A percentile compares a stretch with the other conserved stretches of the same genome.
These are phyloP conservation scores for Sepiola atlantica DNA, from an alignment of 2,888 invertebrate genomes.

Conservation along the genomic window DNA sequence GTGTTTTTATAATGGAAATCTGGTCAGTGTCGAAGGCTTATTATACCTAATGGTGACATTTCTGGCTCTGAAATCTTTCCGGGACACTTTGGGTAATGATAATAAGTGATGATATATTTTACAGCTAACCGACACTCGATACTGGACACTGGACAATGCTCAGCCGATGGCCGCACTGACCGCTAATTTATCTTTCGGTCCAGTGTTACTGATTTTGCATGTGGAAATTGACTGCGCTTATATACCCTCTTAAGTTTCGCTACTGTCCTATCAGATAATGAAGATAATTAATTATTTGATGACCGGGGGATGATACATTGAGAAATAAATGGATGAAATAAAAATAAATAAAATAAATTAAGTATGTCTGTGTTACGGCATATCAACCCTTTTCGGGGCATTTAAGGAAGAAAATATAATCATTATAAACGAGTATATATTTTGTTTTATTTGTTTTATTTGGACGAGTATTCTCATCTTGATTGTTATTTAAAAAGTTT, in stretches of 20 bases:
- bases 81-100: not conserved
- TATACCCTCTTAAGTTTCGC: not conserved
- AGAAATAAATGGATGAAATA: too few relatives aligned
- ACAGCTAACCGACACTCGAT: not conserved
- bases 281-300: not conserved
- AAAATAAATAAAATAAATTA: too few relatives aligned
- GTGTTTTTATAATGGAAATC: not conserved
- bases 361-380: too few relatives aligned
- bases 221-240: not conserved
- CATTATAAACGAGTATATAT: too few relatives aligned
- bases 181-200: not conserved
- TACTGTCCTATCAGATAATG: not conserved
- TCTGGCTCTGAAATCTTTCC: not conserved
- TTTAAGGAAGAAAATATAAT: too few relatives aligned
- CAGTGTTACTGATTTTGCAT: not conserved
- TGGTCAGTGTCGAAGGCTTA: not conserved
- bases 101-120: constrained; percentile 8
- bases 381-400: too few relatives aligned
- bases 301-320: not conserved
- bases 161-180: not conserved
- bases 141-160: not conserved
- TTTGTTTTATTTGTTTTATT: too few relatives aligned
- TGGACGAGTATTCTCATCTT: too few relatives aligned
- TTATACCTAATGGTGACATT: not conserved
- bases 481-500: too few relatives aligned